These are phyloP conservation scores for Prinia subflava DNA, from an alignment of 2,113 vertebrate genomes.

Conservation along the genomic window DNA sequence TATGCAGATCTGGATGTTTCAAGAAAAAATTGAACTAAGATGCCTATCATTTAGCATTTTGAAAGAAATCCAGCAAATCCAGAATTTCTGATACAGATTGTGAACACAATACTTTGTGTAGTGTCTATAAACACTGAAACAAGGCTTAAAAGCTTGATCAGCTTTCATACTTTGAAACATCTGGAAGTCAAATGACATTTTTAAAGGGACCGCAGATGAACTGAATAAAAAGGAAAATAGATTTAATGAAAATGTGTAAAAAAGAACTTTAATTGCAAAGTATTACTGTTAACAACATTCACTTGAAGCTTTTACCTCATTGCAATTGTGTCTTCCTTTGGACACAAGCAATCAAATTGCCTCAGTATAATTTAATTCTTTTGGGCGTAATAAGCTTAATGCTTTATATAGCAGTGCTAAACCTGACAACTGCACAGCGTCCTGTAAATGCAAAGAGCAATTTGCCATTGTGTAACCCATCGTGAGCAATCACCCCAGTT, in stretches of 20 bases:
- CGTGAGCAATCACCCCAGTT: not conserved
- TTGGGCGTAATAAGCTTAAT: not conserved
- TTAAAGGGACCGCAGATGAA: not conserved
- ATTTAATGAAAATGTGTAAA: not conserved
- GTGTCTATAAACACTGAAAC: not conserved
- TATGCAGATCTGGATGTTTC: not conserved
- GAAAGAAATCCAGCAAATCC: not conserved
- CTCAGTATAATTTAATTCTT: conserved; percentile 44
- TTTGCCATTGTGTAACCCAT: not conserved
- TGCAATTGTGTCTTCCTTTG: not conserved
- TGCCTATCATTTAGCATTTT: not conserved
- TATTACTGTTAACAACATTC: not conserved
- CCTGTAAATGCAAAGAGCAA: not conserved
- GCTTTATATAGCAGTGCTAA: conserved; percentile 44
- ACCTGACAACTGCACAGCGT: not conserved
- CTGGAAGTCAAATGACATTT: not conserved
- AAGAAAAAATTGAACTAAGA: not conserved
- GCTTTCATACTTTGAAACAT: not conserved
- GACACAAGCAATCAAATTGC: conserved; percentile 25
- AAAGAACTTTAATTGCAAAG: not conserved
- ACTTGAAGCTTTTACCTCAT: not conserved
- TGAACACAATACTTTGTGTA: not conserved
- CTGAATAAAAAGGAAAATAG: not conserved
- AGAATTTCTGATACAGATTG: not conserved
- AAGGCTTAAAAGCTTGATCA: not conserved